A percentile compares a stretch with the other conserved stretches of the same genome.
phyloP scores from a whole-genome alignment of 92 coral and sea anemone genomes.

The Hydrozoanthus gracilis region DNA sequence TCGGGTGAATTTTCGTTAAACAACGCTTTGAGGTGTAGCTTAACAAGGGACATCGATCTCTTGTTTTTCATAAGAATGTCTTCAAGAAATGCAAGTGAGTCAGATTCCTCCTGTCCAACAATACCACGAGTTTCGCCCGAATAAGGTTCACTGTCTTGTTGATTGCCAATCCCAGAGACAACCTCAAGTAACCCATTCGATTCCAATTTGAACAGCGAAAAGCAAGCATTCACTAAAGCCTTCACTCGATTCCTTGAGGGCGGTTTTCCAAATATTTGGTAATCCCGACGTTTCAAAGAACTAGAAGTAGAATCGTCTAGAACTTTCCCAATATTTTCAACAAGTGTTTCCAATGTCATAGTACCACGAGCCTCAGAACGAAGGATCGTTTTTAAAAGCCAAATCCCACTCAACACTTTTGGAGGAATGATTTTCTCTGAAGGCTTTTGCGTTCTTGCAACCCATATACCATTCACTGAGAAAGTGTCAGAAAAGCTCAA shows the following conservation, averaged over 20 bases:
- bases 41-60: constrained; percentile 8
- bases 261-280: constrained; percentile 28
- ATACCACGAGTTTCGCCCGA: neutral
- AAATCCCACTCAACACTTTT: neutral
- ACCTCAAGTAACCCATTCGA: constrained; percentile 29
- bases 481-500: constrained; percentile 14
- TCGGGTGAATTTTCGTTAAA: constrained; percentile 15
- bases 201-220: constrained; percentile 30
- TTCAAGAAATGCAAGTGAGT: neutral
- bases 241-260: neutral
- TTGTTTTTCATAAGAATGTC: constrained; percentile 24
- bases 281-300: constrained; percentile 7
- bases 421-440: neutral
- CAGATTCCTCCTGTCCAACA: neutral
- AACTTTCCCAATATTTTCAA: neutral
- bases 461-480: constrained; percentile 1
- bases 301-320: neutral
- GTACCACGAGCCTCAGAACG: neutral
- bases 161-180: constrained; percentile 22
- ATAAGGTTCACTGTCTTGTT: neutral
- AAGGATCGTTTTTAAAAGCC: constrained; percentile 5
- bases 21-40: neutral
- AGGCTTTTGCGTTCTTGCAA: neutral
- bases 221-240: constrained; percentile 33
- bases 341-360: constrained; percentile 15